A percentile compares a stretch with the other conserved stretches of the same genome.
These are phyloP conservation scores for Cuniculus paca DNA, from an alignment of 2,797 vertebrate species.

Conservation along the genomic window DNA sequence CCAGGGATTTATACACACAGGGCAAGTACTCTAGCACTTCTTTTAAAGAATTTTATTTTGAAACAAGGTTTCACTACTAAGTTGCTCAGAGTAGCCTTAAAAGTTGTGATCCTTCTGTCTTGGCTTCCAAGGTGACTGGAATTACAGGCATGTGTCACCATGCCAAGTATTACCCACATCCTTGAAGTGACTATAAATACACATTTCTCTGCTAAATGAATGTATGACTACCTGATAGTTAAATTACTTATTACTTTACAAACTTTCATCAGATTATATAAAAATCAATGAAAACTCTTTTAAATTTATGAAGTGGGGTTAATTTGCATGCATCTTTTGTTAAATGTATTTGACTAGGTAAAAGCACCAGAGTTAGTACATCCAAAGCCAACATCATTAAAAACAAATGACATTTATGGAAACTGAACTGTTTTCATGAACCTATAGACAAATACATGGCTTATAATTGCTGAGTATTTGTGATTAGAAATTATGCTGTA, in stretches of 20 bases:
- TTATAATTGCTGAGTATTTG: background rate
- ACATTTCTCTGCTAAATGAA: background rate
- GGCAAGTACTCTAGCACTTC: background rate
- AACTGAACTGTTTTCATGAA: background rate
- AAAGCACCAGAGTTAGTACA: background rate
- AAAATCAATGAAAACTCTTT: background rate
- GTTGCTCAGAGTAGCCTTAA: background rate
- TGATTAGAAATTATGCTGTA: background rate
- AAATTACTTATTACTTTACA: background rate
- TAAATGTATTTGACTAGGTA: background rate
- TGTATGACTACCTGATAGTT: background rate
- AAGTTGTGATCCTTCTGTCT: background rate
- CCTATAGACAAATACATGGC: background rate
- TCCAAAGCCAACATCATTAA: background rate
- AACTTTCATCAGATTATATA: background rate
- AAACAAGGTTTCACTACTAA: background rate
- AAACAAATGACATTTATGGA: background rate
- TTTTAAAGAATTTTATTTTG: background rate
- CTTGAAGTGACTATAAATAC: background rate
- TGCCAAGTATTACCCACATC: accelerated
- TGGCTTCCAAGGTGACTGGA: too few relatives aligned
- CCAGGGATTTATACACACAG: background rate
- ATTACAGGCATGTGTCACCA: background rate
- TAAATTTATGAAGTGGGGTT: background rate
- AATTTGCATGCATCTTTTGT: background rate